Base-by-base conservation (phyloP, 2,888 invertebrate genomes). In the Hydraecia micacea region DNA sequence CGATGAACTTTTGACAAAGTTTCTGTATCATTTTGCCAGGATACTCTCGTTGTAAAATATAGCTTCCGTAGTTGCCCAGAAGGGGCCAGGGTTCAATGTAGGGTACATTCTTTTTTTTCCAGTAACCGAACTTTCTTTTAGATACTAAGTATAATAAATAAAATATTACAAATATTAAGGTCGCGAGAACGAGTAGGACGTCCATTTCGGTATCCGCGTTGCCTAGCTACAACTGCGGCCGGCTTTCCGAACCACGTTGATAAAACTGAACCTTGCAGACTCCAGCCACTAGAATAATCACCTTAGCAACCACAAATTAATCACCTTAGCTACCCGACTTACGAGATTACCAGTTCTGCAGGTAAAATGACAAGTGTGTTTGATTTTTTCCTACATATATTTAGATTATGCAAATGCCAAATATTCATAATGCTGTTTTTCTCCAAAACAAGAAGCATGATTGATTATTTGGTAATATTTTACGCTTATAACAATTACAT, bases 11-110 rank as follows among this genome's bases (percentile, higher is more conserved):
- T 39, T 86, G 63, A 63, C 93, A 93, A 15, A 95, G 87, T 8
- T 90, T 89, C 49, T 91, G 87, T 0, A 86, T 68, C 0, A 91
- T 73, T 0, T 86, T 46, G 0, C 88, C 87, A 0, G 83, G 46
- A 66, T 85, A 89, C 67, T 90, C 86, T 78, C 79, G 91, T 21
- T 91, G 71, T 1, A 92, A 70, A 15, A 95, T 89, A 60, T 87
- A 92, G 13, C 89, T 86, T 0, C 81, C 87, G 62, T 91, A 94
- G 77, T 94, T 94, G 0, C 94, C 95, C 2, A 94, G 80, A 6
- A 95, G 60, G 0, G 90, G 87, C 2, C 80, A 8, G 0, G 94
- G 93, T 63, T 90, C 83, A 2, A 86, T 11, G 75, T 89, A 79
- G 0, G 91, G 90, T 1, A 94, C 90, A 25, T 92, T 91, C 62